These are phyloP conservation scores for Ailurus styani DNA, from an alignment of 2,113 vertebrate species.

Conservation along the genomic window DNA sequence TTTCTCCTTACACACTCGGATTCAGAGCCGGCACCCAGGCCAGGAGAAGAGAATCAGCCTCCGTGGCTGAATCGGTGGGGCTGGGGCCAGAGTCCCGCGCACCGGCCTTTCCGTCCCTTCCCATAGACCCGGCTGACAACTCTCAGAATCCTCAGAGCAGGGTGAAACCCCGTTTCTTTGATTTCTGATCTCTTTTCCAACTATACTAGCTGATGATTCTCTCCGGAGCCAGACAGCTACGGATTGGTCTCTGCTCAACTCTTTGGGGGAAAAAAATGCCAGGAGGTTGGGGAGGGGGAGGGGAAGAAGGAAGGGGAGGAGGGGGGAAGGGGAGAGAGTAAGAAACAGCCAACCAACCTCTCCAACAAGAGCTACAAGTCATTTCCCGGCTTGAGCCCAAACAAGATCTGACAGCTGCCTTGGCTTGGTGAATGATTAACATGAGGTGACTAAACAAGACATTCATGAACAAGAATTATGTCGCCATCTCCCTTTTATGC, in stretches of 20 bases:
- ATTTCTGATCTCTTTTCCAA: neutral
- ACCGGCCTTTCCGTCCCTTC: neutral
- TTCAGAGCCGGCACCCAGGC: neutral
- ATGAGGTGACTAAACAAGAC: conserved; percentile 39
- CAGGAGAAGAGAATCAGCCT: neutral
- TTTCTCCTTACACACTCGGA: neutral
- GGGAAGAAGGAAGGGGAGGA: accelerated
- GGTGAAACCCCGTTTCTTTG: neutral
- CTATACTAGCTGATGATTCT: neutral
- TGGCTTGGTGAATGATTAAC: conserved; percentile 42
- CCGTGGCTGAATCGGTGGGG: neutral
- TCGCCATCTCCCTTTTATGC: neutral
- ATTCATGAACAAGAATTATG: conserved; percentile 51
- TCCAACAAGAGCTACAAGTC: neutral
- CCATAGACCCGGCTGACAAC: neutral
- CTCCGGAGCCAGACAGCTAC: neutral
- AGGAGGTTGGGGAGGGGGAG: neutral
- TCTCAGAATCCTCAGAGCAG: neutral
- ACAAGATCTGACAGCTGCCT: conserved; percentile 8
- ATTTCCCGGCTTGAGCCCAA: conserved; percentile 1
- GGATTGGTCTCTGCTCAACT: neutral
- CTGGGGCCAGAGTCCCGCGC: accelerated
- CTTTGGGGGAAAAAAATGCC: neutral
- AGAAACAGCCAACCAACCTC: neutral
- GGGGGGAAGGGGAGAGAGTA: neutral